A percentile compares a stretch with the other conserved stretches of the same genome.
These are phyloP conservation scores for Andrena bicolor DNA, from an alignment of 2,888 invertebrate genomes.

Conservation along the genomic window DNA sequence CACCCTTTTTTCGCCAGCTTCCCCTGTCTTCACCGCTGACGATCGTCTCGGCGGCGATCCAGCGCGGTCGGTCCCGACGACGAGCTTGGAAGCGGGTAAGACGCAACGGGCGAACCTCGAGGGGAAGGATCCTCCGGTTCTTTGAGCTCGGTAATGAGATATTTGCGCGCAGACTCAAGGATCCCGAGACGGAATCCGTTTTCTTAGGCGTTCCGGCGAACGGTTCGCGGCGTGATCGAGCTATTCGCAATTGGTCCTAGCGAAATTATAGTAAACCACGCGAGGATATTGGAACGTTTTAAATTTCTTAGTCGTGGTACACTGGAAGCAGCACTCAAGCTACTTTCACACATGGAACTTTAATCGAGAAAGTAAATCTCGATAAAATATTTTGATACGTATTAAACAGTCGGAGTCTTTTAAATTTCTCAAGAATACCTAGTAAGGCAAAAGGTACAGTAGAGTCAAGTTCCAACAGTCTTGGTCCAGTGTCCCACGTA, in stretches of 20 bases:
- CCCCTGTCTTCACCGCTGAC: constrained; percentile 53
- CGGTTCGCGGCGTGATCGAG: constrained; percentile 22
- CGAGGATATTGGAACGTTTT: not conserved
- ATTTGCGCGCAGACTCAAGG: constrained; percentile 80
- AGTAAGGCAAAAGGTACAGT: no score
- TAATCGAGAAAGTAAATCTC: no score
- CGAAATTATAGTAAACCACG: not conserved
- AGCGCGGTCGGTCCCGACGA: constrained; percentile 26
- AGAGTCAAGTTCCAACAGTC: no score
- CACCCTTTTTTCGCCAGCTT: constrained; percentile 8
- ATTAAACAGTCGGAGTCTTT: no score
- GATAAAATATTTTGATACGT: no score
- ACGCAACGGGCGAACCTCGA: constrained; percentile 40
- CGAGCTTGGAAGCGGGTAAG: constrained; percentile 60
- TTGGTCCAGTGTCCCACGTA: no score
- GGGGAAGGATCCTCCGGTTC: constrained; percentile 75
- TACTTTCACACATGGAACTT: no score
- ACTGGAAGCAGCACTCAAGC: no score
- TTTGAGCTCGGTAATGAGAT: constrained; percentile 82
- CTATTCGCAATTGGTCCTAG: not conserved
- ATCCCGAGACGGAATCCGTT: constrained; percentile 75
- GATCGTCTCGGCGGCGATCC: constrained; percentile 36
- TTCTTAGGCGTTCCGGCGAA: constrained; percentile 28
- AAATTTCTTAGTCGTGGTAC: not conserved
- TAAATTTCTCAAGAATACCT: no score